Evolutionary conservation across 2,888 invertebrate species (phyloP).

Genomic region (Miltochrista miniata): DNA sequence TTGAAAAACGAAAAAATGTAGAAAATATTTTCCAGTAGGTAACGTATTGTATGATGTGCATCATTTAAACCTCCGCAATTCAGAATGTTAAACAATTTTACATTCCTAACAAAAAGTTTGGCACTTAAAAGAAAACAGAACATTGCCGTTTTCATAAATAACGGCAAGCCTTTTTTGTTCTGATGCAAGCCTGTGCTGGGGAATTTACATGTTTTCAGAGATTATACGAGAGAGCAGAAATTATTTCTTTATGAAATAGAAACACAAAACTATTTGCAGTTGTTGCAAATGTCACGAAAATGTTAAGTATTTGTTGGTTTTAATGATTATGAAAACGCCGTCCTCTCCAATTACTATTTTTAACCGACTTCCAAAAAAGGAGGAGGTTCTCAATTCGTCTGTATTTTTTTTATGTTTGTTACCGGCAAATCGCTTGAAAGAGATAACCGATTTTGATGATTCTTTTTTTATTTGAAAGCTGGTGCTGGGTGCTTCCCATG

Average conservation of each 20-base stretch:
- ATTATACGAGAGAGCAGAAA: conserved; percentile 1
- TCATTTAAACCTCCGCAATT: conserved; percentile 12
- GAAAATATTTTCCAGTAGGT: not conserved
- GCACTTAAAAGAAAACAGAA: conserved; percentile 52
- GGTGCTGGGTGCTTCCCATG: no score
- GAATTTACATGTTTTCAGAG: conserved; percentile 25
- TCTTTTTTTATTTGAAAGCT: no score
- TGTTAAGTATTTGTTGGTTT: no score
- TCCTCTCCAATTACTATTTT: no score
- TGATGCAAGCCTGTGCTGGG: conserved; percentile 18
- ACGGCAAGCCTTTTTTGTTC: conserved; percentile 23
- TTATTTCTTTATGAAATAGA: not conserved
- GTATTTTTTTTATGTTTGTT: no score
- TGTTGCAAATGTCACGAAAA: not conserved
- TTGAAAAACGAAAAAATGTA: not conserved
- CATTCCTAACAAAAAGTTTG: conserved; percentile 41
- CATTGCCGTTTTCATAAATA: conserved; percentile 48
- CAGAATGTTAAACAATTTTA: conserved; percentile 35
- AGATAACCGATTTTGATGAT: no score
- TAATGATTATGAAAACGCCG: no score
- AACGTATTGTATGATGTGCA: not conserved
- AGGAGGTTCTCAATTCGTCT: no score
- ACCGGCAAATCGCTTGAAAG: no score
- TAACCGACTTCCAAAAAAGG: no score
- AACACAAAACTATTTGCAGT: not conserved